Base-by-base conservation (phyloP, 37 sponge, comb jelly and placozoan genomes). In the Ianthella basta region DNA sequence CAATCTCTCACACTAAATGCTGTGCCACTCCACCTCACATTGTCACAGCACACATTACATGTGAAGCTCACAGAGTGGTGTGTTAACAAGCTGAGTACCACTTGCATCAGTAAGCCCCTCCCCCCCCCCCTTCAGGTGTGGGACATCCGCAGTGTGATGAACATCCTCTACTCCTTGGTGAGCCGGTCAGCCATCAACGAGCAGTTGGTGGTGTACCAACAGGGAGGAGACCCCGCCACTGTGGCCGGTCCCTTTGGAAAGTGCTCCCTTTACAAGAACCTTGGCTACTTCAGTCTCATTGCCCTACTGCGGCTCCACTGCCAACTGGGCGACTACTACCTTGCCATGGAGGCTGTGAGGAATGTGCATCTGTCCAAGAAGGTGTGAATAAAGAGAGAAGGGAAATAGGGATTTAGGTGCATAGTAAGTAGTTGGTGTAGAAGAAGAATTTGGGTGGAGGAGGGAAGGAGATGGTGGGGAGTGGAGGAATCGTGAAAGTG, bases 231-330 rank as follows among this genome's bases (percentile, higher is more conserved):
- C 44, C 94, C 94, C 21, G 79, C 85, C 24, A 69, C 83, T 15
- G 91, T 93, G 21, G 90, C 92, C 1, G 97, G 94, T 24, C 87
- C 80, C 56, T 95, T 91, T 75, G 99, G 96, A 12, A 90, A 80
- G 36, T 89, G 90, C 72, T 89, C 96, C 12, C 89, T 98, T 33
- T 98, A 98, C 89, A 90, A 89, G 84, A 91, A 91, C 82, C 86
- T 94, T 4, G 99, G 99, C 41, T 98, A 96, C 91, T 98, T 92
- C 87, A 92, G 96, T 86, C 87, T 98, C 75, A 91, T 98, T 56
- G 99, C 94, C 0, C 87, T 96, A 16, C 79, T 96, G 37, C 75
- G 96, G 27, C 88, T 98, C 3, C 96, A 98, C 93, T 86, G 83
- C 32, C 96, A 96, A 86, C 86, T 98, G 78, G 99, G 99, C 0